Percentiles rank a stretch among this genome's conserved stretches.
Conservation (phyloP, 92 coral and sea anemone species). For the Pocillopora meandrina region DNA sequence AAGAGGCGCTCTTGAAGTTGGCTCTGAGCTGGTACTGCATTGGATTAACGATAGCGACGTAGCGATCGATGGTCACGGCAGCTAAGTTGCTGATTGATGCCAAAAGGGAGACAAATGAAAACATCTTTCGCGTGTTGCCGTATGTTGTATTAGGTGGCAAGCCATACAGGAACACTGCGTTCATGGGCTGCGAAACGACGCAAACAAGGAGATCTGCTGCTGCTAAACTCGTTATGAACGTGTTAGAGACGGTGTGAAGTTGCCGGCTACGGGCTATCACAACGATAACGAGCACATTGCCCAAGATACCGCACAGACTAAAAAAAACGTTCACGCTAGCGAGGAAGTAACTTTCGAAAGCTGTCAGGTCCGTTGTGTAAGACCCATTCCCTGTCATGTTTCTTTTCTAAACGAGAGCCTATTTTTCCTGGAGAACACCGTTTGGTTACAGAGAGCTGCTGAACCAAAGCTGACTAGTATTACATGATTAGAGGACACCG, state of each 20-base stretch:
- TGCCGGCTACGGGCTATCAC: conserved; percentile 64
- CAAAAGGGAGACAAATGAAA: conserved; percentile 83
- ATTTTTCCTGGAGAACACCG: neutral
- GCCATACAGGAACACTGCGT: conserved; percentile 67
- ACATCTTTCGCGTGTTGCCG: conserved; percentile 60
- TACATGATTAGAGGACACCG: neutral
- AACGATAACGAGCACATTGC: conserved; percentile 75
- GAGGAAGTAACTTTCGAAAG: conserved; percentile 12
- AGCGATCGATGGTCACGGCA: conserved; percentile 92
- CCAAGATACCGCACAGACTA: conserved; percentile 78
- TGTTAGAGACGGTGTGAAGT: conserved; percentile 76
- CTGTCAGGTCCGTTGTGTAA: neutral
- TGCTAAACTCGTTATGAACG: conserved; percentile 84
- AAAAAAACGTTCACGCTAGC: conserved; percentile 77
- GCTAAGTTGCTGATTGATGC: conserved; percentile 89
- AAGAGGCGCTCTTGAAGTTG: conserved; percentile 52
- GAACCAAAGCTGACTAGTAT: neutral
- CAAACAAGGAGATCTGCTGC: conserved; percentile 91
- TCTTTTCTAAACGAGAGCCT: neutral
- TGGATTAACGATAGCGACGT: conserved; percentile 78
- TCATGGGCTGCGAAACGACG: conserved; percentile 88
- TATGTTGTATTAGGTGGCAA: conserved; percentile 41
- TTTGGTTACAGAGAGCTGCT: neutral
- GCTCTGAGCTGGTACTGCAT: conserved; percentile 69
- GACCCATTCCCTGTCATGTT: conserved; percentile 19